phyloP scores from a whole-genome alignment of 2,888 invertebrate genomes.

The Cheiracanthium punctorium region DNA sequence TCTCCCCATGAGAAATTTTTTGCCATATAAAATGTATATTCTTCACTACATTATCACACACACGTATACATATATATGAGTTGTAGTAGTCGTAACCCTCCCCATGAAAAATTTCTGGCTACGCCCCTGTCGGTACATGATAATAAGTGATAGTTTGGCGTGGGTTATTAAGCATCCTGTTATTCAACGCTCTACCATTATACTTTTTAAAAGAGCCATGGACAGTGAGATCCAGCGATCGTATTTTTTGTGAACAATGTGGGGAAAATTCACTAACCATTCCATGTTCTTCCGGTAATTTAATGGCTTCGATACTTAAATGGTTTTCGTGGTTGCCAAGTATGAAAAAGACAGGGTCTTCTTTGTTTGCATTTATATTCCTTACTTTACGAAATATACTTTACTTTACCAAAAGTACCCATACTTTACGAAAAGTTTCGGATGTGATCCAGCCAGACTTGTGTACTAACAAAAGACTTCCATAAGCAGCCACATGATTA shows the following conservation, averaged over 20 bases:
- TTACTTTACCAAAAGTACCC: background rate
- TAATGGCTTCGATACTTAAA: conserved; percentile 71
- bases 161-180: conserved; percentile 6
- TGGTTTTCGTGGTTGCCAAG: conserved; percentile 73
- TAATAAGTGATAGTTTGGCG: conserved; percentile 12
- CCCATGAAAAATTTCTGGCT: too few relatives aligned
- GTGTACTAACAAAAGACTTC: background rate
- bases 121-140: too few relatives aligned
- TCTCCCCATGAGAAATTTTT: too few relatives aligned
- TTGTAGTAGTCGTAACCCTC: too few relatives aligned
- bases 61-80: too few relatives aligned
- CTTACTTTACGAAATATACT: too few relatives aligned
- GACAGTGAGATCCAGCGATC: conserved; percentile 73
- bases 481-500: background rate
- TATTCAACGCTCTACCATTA: background rate
- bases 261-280: conserved; percentile 75
- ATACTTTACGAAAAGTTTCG: conserved; percentile 70
- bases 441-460: conserved; percentile 74
- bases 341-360: conserved; percentile 72
- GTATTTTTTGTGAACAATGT: too few relatives aligned
- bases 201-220: conserved; percentile 7
- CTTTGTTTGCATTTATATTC: background rate
- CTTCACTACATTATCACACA: too few relatives aligned
- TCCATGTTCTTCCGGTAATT: conserved; percentile 74
- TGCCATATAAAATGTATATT: too few relatives aligned